Evolutionary conservation across 2,113 vertebrate genomes (phyloP).

Genomic region (Takifugu bimaculatus): DNA sequence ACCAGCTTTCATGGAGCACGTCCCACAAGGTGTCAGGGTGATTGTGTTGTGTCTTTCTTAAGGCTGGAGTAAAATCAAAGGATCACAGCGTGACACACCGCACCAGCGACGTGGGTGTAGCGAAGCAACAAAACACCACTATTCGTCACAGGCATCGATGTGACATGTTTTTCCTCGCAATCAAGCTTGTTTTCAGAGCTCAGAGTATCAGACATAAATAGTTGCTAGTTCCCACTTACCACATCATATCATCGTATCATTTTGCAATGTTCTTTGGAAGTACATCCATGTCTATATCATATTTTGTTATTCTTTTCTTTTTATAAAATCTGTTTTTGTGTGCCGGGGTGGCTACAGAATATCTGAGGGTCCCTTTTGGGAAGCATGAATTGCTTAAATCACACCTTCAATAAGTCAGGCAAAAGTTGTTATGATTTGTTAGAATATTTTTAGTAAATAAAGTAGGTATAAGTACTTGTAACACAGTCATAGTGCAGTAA

Average conservation of each 20-base stretch:
- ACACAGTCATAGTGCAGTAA: background rate
- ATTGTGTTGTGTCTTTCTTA: constrained; percentile 20
- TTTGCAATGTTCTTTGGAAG: too few species aligned
- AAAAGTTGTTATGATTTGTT: too few species aligned
- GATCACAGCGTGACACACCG: background rate
- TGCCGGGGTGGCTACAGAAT: too few species aligned
- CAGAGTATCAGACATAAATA: constrained; percentile 31
- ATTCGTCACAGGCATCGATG: constrained; percentile 4
- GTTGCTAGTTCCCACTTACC: background rate
- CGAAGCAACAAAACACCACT: constrained; percentile 13
- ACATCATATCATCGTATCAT: background rate
- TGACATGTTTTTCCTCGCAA: constrained; percentile 29
- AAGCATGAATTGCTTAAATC: too few species aligned
- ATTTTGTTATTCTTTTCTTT: too few species aligned
- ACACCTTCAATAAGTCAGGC: too few species aligned
- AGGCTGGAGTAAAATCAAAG: constrained; percentile 23
- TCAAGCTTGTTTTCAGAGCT: constrained; percentile 29
- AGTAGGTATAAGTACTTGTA: too few species aligned
- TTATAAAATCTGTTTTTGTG: too few species aligned
- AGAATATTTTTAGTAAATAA: too few species aligned
- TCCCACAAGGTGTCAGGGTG: constrained; percentile 26
- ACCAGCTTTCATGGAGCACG: constrained; percentile 10
- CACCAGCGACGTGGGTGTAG: constrained; percentile 12
- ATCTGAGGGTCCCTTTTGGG: too few species aligned
- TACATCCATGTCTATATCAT: too few species aligned